Base-by-base conservation (phyloP, 2,888 invertebrate genomes). In the Drosophila niveifrons region DNA sequence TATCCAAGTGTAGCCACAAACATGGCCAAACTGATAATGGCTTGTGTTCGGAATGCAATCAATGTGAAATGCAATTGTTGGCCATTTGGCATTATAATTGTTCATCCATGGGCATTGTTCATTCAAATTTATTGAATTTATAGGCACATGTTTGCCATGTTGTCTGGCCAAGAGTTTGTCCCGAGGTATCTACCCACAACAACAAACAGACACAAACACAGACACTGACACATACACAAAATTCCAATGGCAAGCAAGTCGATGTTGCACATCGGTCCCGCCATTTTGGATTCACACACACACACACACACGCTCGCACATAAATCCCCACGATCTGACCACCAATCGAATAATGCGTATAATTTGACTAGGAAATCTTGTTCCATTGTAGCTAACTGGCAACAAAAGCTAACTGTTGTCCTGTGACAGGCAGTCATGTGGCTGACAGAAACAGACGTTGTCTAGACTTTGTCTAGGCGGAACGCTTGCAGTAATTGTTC, bases 401-500 rank as follows among this genome's bases (percentile, higher is more conserved):
- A 59, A 62, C 56, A 77, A 66, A 69, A 69, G 44, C 56, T 28
- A 62, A 55, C 51, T 66, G 61, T 23, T 56, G 29, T 36, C 39
- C 52, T 7, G 39, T 72, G 64, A 73, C 67, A 51, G 57, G 46
- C 79, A 64, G 69, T 71, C 62, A 61, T 78, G 67, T 55, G 58
- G 31, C 48, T 82, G 76, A 79, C 85, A 73, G 68, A 51, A 50
- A 29, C 39, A 63, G 61, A 71, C 76, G 76, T 87, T 87, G 82
- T 82, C 82, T 82, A 76, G 67, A 44, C 51, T 61, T 56, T 61
- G 84, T 84, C 85, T 84, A 48, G 76, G 68, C 77, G 50, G 50
- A 46, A 72, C 58, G 62, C 46, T 52, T 55, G 48, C 28, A 28
- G 46, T 52, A 73, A 73, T 73, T 71, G 76, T 69, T 67, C 29